Evolutionary conservation across 1,140 invertebrate species (phyloP), one percentile per base, ranked within the genome.

Genomic region (Leptinotarsa lineolata): DNA sequence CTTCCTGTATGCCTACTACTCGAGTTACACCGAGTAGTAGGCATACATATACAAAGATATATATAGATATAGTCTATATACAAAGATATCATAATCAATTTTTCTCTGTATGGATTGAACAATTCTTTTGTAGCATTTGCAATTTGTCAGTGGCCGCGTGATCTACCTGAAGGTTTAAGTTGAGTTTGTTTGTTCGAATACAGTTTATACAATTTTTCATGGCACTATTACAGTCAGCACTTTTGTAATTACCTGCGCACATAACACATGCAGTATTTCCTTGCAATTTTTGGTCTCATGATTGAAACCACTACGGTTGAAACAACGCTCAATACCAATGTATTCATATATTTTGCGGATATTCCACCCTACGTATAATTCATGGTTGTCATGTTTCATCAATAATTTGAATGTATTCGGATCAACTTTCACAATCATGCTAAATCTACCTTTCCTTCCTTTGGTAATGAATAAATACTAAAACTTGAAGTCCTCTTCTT

Each of bases 351-450:
- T 21, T 60, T 21, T 60, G 59, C 59, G n/a, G 59, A 60, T 60
- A 60, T n/a, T 60, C 59, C 59, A 60, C 59, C 59, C 59, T 60
- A 60, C 59, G 59, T 60, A 60, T 60, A 60, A 60, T 60, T 60
- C 59, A n/a, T n/a, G n/a, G n/a, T n/a, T n/a, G n/a, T n/a, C n/a
- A n/a, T n/a, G n/a, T n/a, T n/a, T n/a, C n/a, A n/a, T n/a, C n/a
- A n/a, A n/a, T n/a, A n/a, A n/a, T n/a, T n/a, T n/a, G n/a, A n/a
- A n/a, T n/a, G n/a, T 60, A 60, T 60, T 60, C 59, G 59, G 59
- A 60, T 60, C 59, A 21, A 60, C 59, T 60, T 60, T 6, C n/a
- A 60, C 59, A 60, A 60, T 60, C 59, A 60, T n/a, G 59, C 59
- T 21, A n/a, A 60, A 60, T 60, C 59, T 60, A 60, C 59, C 59